Evolutionary conservation across 1,140 invertebrate genomes (phyloP).

Genomic region (Asbolus verrucosus): DNA sequence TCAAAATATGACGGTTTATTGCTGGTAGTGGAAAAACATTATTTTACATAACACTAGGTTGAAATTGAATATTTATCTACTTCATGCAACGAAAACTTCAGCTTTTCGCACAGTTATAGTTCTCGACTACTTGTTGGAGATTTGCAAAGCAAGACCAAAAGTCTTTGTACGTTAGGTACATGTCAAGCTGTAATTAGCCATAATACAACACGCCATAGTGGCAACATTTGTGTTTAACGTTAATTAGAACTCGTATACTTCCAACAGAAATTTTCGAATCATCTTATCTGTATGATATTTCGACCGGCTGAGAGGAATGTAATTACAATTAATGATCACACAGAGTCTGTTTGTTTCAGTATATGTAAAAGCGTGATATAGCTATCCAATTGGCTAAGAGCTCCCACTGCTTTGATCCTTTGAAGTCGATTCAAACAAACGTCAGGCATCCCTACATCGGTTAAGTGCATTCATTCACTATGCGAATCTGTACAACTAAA

Average conservation of each 20-base stretch:
- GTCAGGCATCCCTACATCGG: constrained; percentile 43
- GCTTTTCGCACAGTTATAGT: too few species aligned
- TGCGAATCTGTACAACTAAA: constrained; percentile 31
- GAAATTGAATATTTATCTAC: too few species aligned
- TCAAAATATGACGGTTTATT: too few species aligned
- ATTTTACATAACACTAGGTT: too few species aligned
- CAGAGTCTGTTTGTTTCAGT: constrained; percentile 42
- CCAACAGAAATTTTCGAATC: not conserved
- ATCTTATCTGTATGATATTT: constrained; percentile 4
- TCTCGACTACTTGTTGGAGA: too few species aligned
- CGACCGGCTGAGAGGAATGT: constrained; percentile 25
- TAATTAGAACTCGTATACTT: too few species aligned
- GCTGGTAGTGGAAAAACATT: too few species aligned
- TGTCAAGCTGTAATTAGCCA: not conserved
- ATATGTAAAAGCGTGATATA: constrained; percentile 44
- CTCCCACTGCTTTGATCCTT: constrained; percentile 40
- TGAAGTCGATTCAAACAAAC: constrained; percentile 42
- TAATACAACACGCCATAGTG: not conserved
- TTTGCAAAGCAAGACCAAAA: too few species aligned
- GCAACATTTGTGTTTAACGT: too few species aligned
- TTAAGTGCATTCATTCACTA: constrained; percentile 45
- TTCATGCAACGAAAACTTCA: too few species aligned
- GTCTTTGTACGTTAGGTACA: too few species aligned
- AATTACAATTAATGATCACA: constrained; percentile 42
- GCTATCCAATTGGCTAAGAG: constrained; percentile 44